Base-by-base conservation (phyloP, 2,888 invertebrate species). In the Dromius quadrimaculatus region DNA sequence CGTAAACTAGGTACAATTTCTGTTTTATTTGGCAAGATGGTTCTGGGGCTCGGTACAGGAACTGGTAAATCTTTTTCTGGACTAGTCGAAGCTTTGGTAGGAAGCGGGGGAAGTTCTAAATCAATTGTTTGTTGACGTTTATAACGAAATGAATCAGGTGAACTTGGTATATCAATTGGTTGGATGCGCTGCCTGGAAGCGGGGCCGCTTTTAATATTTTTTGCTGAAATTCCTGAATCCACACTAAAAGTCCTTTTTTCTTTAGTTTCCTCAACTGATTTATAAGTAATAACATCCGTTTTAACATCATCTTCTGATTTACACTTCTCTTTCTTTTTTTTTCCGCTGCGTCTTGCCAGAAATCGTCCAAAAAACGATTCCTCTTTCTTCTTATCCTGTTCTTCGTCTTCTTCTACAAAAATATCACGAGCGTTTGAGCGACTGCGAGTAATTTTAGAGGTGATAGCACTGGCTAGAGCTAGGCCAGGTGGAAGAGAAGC, bases 321-420 rank as follows among this genome's bases (percentile, higher is more conserved):
- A n/a, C n/a, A 5, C 13, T 86, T 86, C 71, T 87, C 85, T 75
- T 90, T 88, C 72, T 89, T 88, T 79, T 90, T 90, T 78, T 90
- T 90, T 23, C 89, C 90, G 66, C 91, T 91, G 76, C 89, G 88
- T 74, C 91, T 85, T 38, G 90, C 84, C 43, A 91, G 84, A 64
- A 92, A 81, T 73, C 91, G 85, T 69, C 89, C 89, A 78, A 92
- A 88, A 79, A 89, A 88, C 73, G 86, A 84, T 78, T 87, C 83
- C 78, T 88, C 85, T 79, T 87, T 84, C 81, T 89, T 86, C 73
- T 77, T 78, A 28, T 76, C 75, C 69, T 76, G 76, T 64, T 76
- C 77, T n/a, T 79, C 80, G 71, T 84, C 82, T 5, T 80, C 78
- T 72, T 81, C 81, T 1, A 77, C 73, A 71, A 78, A 78, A 71